Base-by-base conservation (phyloP, 2,888 invertebrate genomes). In the Synergus itoensis region DNA sequence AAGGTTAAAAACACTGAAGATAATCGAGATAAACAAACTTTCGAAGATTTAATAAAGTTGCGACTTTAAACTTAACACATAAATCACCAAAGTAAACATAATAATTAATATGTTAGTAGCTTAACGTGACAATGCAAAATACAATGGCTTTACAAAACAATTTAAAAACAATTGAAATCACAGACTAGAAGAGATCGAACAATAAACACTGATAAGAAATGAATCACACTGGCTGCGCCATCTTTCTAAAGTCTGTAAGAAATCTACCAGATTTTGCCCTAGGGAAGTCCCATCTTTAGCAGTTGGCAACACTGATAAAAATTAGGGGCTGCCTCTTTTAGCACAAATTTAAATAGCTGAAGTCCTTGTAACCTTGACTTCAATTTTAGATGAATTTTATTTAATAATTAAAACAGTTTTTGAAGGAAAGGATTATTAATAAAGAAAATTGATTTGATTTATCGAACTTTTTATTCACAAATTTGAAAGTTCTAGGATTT, bases 391-490 rank as follows among this genome's bases (percentile, higher is more conserved):
- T 28, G 28, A 3, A 3, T 28, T 28, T 36, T 4, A 45, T 12
- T 14, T 48, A 48, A 48, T 48, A 16, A 16, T 48, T 48, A 7
- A 48, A 7, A 16, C 5, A 48, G 7, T 0, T 9, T 18, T 57
- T 9, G 0, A 57, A 18, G 18, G 16, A 18, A 57, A 57, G n/a
- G 3, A 18, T 2, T 48, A 4, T 8, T 9, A 4, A 9, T 9
- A 57, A 2, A 62, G 16, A 1, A 48, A 53, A 41, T 11, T 11
- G 1, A 16, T 69, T 48, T 73, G 1, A 36, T 53, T 73, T 73
- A n/a, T 36, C 40, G 53, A 53, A 48, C 53, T 73, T 73, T 73
- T 73, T 53, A 73, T 73, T 73, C 53, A 53, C 53, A 73, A 53
- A 73, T 53, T 40, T 36, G 4, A 28, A 53, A 48, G 53, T 73